Conservation (phyloP, 2,797 vertebrate species). For the Onychomys leucogaster region DNA sequence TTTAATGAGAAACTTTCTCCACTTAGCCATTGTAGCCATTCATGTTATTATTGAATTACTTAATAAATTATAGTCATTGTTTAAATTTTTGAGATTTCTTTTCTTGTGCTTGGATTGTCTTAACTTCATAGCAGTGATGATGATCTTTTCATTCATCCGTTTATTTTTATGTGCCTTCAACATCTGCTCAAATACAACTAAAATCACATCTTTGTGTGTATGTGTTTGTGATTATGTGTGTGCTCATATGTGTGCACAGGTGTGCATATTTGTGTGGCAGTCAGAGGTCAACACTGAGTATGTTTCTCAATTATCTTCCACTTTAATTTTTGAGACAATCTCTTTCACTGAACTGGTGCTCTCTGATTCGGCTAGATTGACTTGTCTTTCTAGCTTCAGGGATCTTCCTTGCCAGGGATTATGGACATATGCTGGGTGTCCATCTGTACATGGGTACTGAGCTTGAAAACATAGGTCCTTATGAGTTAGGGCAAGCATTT, state of each 20-base stretch:
- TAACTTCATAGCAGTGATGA: background rate
- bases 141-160: background rate
- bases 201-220: background rate
- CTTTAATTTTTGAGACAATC: background rate
- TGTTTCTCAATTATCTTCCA: background rate
- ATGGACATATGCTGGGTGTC: background rate
- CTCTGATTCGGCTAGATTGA: background rate
- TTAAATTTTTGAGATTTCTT: conserved; percentile 41
- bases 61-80: background rate
- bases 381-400: too few species aligned
- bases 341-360: background rate
- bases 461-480: background rate
- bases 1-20: conserved; percentile 1
- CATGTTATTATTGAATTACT: background rate
- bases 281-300: background rate
- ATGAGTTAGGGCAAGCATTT: background rate
- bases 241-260: background rate
- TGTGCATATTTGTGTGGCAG: background rate
- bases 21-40: background rate
- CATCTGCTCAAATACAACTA: conserved; percentile 15
- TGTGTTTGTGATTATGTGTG: background rate
- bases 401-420: background rate
- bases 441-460: background rate
- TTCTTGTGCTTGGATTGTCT: background rate
- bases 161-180: conserved; percentile 43